These are phyloP conservation scores for Entomobrya multifasciata DNA, from an alignment of 2,888 invertebrate species.

Conservation along the genomic window DNA sequence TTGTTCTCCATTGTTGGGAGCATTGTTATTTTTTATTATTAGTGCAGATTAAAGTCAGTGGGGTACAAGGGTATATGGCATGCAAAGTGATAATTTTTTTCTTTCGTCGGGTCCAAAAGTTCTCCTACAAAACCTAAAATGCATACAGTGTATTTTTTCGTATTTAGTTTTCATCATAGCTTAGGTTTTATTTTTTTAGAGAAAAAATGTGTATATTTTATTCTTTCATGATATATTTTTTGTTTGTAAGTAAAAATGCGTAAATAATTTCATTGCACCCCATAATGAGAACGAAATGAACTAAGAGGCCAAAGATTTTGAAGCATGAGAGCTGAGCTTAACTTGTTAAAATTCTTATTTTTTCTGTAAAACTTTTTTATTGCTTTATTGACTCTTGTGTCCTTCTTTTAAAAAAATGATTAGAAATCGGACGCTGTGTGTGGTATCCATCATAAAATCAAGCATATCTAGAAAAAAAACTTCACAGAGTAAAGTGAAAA, in stretches of 20 bases:
- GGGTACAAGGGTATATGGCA: conserved; percentile 23
- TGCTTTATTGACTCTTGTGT: conserved; percentile 35
- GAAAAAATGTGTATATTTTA: no score
- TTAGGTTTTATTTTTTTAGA: no score
- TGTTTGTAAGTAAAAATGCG: conserved; percentile 12
- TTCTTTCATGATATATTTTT: no score
- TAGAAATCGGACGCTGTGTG: conserved; percentile 49
- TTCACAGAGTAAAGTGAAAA: no score
- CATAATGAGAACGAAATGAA: background rate
- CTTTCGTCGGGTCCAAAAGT: conserved; percentile 54
- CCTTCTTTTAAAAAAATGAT: background rate
- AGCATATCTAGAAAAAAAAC: no score
- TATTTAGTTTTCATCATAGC: no score
- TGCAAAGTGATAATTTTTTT: conserved; percentile 48
- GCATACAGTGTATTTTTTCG: no score
- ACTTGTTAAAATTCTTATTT: no score
- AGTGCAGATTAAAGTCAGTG: conserved; percentile 32
- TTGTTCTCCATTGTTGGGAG: no score
- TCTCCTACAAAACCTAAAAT: no score
- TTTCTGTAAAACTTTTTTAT: no score
- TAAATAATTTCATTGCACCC: conserved; percentile 54
- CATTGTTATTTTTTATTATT: conserved; percentile 25
- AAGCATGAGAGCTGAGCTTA: no score
- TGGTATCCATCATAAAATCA: conserved; percentile 21
- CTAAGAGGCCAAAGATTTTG: background rate